Percentiles rank a stretch among this genome's conserved stretches.
Evolutionary conservation across 2,113 vertebrate species (phyloP).

Genomic region (Macheiramphus alcinus): DNA sequence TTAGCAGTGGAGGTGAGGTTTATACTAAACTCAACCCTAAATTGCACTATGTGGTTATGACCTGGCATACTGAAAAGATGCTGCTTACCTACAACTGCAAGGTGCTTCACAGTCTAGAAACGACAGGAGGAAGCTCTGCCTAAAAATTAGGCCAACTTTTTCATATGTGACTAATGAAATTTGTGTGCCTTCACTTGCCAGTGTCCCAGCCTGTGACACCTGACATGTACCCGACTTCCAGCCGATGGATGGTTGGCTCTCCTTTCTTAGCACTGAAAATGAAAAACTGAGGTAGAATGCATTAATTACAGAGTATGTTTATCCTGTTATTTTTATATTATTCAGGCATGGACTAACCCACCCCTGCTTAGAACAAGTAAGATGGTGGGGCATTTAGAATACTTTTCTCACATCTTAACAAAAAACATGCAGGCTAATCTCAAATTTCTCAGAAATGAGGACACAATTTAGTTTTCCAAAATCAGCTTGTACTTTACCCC

Average conservation of each 20-base stretch:
- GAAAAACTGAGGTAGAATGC: not conserved
- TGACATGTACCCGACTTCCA: not conserved
- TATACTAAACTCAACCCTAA: no score
- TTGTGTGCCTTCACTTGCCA: not conserved
- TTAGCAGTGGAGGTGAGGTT: no score
- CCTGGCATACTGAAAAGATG: not conserved
- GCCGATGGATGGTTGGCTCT: not conserved
- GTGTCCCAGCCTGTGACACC: not conserved
- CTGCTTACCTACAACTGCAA: not conserved
- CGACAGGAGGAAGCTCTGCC: not conserved
- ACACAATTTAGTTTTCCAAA: not conserved
- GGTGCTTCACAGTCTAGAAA: not conserved
- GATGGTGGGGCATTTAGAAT: not conserved
- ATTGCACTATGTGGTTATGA: no score
- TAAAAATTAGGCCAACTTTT: slow-evolving; percentile 1
- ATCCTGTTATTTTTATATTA: not conserved
- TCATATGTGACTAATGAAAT: not conserved
- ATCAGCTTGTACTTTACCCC: not conserved
- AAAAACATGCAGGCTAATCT: not conserved
- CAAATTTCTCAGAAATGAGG: not conserved
- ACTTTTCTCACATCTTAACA: not conserved
- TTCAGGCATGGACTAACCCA: not conserved
- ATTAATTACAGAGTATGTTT: not conserved
- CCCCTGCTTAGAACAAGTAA: not conserved
- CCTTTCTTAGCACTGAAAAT: not conserved